Percentiles rank a stretch among this genome's conserved stretches.
Evolutionary conservation across 1,140 invertebrate genomes (phyloP).

Genomic region (Zaprionus davidi): DNA sequence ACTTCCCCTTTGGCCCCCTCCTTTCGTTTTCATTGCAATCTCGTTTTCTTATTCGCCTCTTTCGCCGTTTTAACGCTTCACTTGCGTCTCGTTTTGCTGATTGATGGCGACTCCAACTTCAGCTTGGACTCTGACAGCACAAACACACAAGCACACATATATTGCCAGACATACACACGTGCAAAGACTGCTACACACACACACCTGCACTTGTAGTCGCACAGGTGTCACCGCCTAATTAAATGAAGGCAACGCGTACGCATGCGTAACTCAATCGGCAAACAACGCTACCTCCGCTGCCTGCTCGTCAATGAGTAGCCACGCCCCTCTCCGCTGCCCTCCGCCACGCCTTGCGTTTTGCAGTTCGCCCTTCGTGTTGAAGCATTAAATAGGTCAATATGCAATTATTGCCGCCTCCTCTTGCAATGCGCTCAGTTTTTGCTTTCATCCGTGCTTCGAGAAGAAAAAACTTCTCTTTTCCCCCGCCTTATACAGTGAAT

Average conservation of each 20-base stretch:
- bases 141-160: background rate
- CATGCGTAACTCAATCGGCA: constrained; percentile 73
- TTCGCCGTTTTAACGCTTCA: constrained; percentile 76
- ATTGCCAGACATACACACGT: background rate
- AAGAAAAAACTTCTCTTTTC: constrained; percentile 4
- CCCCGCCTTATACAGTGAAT: background rate
- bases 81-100: constrained; percentile 70
- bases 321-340: background rate
- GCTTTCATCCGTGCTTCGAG: constrained; percentile 44
- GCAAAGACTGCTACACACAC: background rate
- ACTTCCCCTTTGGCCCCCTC: background rate
- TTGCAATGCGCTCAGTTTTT: constrained; percentile 45
- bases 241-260: constrained; percentile 79
- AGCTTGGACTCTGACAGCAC: constrained; percentile 19
- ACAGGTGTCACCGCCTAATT: constrained; percentile 79
- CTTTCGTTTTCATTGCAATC: constrained; percentile 50
- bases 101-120: constrained; percentile 73
- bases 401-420: constrained; percentile 75
- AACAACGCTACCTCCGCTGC: constrained; percentile 32
- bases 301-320: background rate
- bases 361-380: constrained; percentile 38
- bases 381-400: constrained; percentile 79
- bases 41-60: constrained; percentile 51
- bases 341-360: background rate
- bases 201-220: constrained; percentile 17